phyloP scores from a whole-genome alignment of 2,113 vertebrate genomes.

The Amphilophus citrinellus region DNA sequence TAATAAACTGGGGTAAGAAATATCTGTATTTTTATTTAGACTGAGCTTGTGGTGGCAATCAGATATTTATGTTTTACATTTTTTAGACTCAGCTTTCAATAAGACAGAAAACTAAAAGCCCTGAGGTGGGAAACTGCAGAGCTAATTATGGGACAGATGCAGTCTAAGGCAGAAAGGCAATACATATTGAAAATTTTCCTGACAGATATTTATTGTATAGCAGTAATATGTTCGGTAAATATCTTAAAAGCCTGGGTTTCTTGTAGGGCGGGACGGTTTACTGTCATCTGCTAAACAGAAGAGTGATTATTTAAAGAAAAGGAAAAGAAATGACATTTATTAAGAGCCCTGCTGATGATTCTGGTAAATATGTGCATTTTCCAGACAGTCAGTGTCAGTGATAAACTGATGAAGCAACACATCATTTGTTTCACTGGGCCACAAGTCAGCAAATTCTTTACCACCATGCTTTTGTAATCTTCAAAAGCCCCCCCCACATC shows the following conservation, averaged over 20 bases:
- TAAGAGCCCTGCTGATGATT: constrained; percentile 29
- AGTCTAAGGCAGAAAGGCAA: not conserved
- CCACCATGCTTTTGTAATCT: constrained; percentile 58
- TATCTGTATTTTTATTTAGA: not conserved
- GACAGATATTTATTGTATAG: constrained; percentile 20
- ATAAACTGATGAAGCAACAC: constrained; percentile 63
- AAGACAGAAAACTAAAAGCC: constrained; percentile 6
- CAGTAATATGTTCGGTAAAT: constrained; percentile 11
- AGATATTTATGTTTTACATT: not conserved
- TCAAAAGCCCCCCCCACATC: constrained; percentile 33
- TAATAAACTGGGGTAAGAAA: not conserved
- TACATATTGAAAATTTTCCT: not conserved
- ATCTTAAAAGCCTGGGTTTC: constrained; percentile 6
- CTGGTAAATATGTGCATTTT: constrained; percentile 44
- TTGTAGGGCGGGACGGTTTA: not conserved
- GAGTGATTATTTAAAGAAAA: constrained; percentile 22
- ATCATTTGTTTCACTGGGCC: constrained; percentile 53
- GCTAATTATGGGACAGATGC: not conserved
- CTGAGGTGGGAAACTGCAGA: not conserved
- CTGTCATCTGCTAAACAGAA: constrained; percentile 17
- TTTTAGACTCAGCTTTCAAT: not conserved
- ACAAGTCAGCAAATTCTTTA: constrained; percentile 68
- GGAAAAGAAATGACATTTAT: constrained; percentile 39
- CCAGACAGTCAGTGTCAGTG: constrained; percentile 48
- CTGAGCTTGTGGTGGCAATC: not conserved